Base-by-base conservation (phyloP, 2,113 vertebrate species). In the Phalacrocorax pelagicus region DNA sequence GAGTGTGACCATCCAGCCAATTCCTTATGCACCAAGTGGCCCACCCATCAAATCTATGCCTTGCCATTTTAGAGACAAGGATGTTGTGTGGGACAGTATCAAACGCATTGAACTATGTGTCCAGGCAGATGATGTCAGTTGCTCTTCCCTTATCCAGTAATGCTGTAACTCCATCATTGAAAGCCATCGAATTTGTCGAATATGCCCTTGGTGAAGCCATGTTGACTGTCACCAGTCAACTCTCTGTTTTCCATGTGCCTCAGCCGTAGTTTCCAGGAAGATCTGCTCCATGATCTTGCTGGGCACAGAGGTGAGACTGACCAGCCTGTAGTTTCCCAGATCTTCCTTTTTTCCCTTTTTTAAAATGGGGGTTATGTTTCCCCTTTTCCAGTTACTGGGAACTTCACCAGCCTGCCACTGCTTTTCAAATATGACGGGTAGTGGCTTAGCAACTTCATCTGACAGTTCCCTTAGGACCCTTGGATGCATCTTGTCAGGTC, bases 261-360 rank as follows among this genome's bases (percentile, higher is more conserved):
- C 11, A 61, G 58, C 58, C 58, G 38, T 24, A 38, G 23, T 61
- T 61, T 61, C 14, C 59, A 61, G n/a, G 59, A 36, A 22, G 6
- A n/a, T 54, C 11, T 61, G 3, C 46, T 71, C 26, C 11, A 32
- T n/a, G 7, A 38, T 22, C 14, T 72, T 55, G 3, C 10, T 4
- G 9, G 29, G 20, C 16, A 72, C 27, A 55, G 23, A 67, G 32
- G 8, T 77, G 27, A 62, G 13, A 79, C 32, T 61, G 19, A 61
- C 7, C 2, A 5, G 18, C 9, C 5, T 71, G 15, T 14, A 42
- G 15, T 20, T 77, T 13, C 26, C 7, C 0, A 11, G 8, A 11
- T 24, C 61, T 42, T 59, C 11, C 6, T 71, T 66, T 42, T n/a
- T 72, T 6, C 7, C 24, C 24, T 52, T 67, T 84, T 89, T 19